These are phyloP conservation scores for Tonatia bakeri DNA, from an alignment of 2,113 vertebrate species.

Conservation along the genomic window DNA sequence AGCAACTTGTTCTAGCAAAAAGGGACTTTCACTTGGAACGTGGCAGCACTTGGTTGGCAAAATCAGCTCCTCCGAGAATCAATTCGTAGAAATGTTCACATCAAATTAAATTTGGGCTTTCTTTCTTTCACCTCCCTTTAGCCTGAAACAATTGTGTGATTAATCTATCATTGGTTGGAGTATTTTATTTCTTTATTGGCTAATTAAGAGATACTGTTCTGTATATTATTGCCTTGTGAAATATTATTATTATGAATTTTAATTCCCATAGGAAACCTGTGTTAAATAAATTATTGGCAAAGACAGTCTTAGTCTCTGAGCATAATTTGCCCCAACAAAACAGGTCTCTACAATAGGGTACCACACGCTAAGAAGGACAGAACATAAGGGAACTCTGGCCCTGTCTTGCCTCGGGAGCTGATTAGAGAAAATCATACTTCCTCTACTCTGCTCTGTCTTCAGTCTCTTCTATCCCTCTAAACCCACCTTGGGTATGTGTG, in stretches of 20 bases:
- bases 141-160: neutral
- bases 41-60: neutral
- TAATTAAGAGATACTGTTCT: neutral
- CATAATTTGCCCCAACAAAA: neutral
- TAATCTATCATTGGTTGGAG: neutral
- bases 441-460: neutral
- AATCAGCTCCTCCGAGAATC: neutral
- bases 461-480: neutral
- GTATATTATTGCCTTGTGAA: neutral
- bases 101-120: neutral
- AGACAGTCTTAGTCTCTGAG: neutral
- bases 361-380: neutral
- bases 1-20: neutral
- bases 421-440: neutral
- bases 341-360: neutral
- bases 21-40: neutral
- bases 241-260: neutral
- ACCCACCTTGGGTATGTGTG: too few species aligned
- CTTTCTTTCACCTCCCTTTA: neutral
- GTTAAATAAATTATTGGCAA: neutral
- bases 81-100: neutral
- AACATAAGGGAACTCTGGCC: neutral
- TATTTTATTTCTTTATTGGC: neutral
- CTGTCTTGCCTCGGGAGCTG: neutral
- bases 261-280: neutral